These are phyloP conservation scores for Bufo gargarizans DNA, from an alignment of 2,113 vertebrate species.

Conservation along the genomic window DNA sequence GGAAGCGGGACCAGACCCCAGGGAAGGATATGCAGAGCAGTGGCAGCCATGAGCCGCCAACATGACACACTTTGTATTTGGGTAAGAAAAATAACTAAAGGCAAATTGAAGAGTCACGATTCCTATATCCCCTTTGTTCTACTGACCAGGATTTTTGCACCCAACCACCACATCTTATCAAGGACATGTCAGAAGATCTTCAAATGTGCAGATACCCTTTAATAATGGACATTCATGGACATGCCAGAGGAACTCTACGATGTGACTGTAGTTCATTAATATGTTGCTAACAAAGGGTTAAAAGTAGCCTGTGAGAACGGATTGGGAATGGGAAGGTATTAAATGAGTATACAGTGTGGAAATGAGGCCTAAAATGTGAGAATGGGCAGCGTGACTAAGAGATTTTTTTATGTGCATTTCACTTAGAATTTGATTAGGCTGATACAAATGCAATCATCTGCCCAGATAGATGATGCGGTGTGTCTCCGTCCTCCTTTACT, in stretches of 20 bases:
- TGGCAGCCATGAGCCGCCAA: too few relatives aligned
- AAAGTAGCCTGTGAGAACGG: not conserved
- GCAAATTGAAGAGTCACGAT: too few relatives aligned
- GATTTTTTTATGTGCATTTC: constrained; percentile 17
- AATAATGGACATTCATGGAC: not conserved
- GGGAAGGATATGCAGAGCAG: too few relatives aligned
- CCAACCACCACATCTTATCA: too few relatives aligned
- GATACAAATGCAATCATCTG: constrained; percentile 22
- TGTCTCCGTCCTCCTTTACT: not conserved
- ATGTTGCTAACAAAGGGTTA: not conserved
- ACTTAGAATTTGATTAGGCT: constrained; percentile 18
- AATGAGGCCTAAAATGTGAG: not conserved
- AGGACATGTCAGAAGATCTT: not conserved
- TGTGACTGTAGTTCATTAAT: not conserved
- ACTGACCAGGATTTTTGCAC: not conserved
- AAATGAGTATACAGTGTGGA: not conserved
- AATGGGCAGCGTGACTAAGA: constrained; percentile 3
- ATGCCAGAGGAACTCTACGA: not conserved
- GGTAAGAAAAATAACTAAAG: too few relatives aligned
- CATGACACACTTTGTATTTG: not conserved
- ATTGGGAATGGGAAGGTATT: not conserved
- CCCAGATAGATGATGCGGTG: constrained; percentile 24
- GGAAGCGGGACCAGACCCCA: too few relatives aligned
- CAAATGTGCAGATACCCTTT: not conserved
- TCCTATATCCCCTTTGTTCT: not conserved